Conservation (phyloP, 2,888 invertebrate genomes). For the Alloplasta piceator region DNA sequence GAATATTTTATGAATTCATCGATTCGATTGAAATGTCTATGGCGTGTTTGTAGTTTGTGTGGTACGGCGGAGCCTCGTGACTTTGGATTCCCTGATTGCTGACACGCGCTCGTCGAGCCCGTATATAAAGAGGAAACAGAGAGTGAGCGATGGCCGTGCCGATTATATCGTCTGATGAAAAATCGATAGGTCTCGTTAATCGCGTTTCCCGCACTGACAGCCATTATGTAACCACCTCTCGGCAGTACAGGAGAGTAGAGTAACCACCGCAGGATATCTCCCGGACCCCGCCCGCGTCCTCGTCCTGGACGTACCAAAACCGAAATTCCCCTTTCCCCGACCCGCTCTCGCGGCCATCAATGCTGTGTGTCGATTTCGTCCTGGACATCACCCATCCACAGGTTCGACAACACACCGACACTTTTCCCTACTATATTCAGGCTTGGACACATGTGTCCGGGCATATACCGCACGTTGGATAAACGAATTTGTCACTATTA, state of each 20-base stretch:
- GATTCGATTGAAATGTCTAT: too few species aligned
- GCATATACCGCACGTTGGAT: constrained; percentile 34
- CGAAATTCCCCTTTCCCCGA: constrained; percentile 41
- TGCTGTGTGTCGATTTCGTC: constrained; percentile 58
- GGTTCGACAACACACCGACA: constrained; percentile 18
- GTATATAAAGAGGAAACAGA: neutral
- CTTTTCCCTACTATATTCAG: constrained; percentile 24
- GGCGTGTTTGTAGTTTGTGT: too few species aligned
- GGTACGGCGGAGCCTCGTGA: constrained; percentile 45
- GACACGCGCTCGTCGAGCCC: constrained; percentile 40
- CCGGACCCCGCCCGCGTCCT: constrained; percentile 1
- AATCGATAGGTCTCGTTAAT: constrained; percentile 74
- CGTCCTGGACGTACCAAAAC: constrained; percentile 13
- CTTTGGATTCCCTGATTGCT: constrained; percentile 51
- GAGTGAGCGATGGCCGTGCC: constrained; percentile 39
- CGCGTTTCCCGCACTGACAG: constrained; percentile 67
- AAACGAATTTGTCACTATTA: constrained; percentile 64
- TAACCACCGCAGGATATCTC: constrained; percentile 6
- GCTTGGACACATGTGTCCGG: neutral
- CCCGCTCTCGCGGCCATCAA: constrained; percentile 37
- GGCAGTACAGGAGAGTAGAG: constrained; percentile 16
- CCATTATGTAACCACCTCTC: constrained; percentile 71
- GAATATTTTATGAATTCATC: too few species aligned
- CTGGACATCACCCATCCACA: constrained; percentile 48
- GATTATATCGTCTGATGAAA: constrained; percentile 71